Base-by-base conservation (phyloP, 2,888 invertebrate species). In the Orthonychiurus folsomi region DNA sequence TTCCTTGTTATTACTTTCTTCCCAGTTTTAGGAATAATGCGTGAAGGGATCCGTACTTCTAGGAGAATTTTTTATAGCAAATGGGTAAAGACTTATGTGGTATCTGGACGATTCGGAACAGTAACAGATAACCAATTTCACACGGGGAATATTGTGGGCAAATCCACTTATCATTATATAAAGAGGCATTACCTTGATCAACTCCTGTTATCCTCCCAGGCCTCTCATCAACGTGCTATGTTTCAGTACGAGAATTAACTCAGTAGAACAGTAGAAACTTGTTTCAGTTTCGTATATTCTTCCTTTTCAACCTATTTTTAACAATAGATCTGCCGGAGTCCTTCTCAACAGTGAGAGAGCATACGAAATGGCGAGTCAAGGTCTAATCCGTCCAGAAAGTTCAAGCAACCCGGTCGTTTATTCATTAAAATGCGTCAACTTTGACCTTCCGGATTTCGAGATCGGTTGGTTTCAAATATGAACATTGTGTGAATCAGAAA, bases 301-400 rank as follows among this genome's bases (percentile, higher is more conserved):
- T n/a, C n/a, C n/a, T n/a, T n/a, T n/a, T n/a, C n/a, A n/a, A n/a
- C n/a, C n/a, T n/a, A n/a, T n/a, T n/a, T n/a, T n/a, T n/a, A n/a
- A n/a, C n/a, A n/a, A 61, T 75, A 87, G 87, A 70, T 75, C 85
- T 53, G 83, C 84, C 70, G 93, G 93, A 25, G 83, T 95, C 0
- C 86, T 90, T 75, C 81, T 89, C 66, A 85, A 90, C 73, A 90
- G 90, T 50, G 90, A 96, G 77, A 84, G 86, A 53, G 93, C 93
- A 12, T 97, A 91, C 77, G 91, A 96, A 63, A 74, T 96, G 63
- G 94, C 94, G 5, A 80, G 84, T 0, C 80, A 86, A 76, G 96
- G 97, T 0, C 81, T 86, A 0, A 82, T 95, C 2, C 80, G 93
- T 63, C 93, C 96, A 0, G 79, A 80, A 0, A 78, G 82, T 62